Conservation (phyloP, 2,888 invertebrate genomes). For the Linnaemya vulpina region DNA sequence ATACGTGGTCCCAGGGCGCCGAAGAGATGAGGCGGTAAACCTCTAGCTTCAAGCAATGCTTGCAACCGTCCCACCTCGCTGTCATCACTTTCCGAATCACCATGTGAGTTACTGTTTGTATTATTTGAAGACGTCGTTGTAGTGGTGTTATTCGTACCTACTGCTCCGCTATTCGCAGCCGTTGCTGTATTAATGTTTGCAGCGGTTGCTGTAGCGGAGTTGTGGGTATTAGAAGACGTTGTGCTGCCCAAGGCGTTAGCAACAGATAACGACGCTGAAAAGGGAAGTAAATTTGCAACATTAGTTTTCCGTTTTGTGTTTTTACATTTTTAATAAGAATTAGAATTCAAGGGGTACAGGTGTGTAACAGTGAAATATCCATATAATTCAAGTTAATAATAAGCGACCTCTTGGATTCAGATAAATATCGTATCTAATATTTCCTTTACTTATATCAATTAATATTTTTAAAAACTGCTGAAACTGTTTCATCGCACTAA, state of each 20-base stretch:
- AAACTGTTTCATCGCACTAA: too few species aligned
- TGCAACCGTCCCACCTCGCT: constrained; percentile 97
- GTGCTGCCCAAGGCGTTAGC: constrained; percentile 75
- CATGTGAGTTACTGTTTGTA: constrained; percentile 77
- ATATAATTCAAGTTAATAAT: too few species aligned
- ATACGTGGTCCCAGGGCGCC: constrained; percentile 97
- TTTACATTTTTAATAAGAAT: not conserved
- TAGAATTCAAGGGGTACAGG: not conserved
- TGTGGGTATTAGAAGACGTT: constrained; percentile 69
- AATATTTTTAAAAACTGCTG: too few species aligned
- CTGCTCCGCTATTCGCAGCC: constrained; percentile 73
- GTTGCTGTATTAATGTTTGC: constrained; percentile 73
- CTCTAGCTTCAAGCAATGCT: constrained; percentile 96
- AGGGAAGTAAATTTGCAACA: constrained; percentile 19
- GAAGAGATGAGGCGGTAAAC: constrained; percentile 97
- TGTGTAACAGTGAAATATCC: not conserved
- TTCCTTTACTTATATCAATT: too few species aligned
- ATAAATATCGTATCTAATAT: too few species aligned
- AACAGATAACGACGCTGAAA: constrained; percentile 75
- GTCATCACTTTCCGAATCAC: constrained; percentile 92
- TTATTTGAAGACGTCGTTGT: constrained; percentile 78
- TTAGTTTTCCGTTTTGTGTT: not conserved
- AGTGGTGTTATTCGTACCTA: constrained; percentile 70
- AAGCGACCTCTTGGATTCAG: too few species aligned
- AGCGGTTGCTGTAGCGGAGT: constrained; percentile 71